Evolutionary conservation across 2,113 vertebrate species (phyloP).

Genomic region (Carollia perspicillata): DNA sequence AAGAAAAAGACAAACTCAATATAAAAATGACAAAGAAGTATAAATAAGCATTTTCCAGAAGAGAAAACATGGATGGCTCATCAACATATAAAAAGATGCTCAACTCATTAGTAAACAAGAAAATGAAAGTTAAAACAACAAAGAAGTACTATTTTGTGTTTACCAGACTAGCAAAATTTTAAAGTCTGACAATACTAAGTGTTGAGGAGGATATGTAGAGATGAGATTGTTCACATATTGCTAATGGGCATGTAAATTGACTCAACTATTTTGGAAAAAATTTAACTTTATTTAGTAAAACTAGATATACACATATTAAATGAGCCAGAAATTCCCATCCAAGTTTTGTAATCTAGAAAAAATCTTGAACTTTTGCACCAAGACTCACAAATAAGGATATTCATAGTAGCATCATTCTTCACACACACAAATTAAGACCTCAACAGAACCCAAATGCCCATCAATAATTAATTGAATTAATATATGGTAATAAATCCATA

Average conservation of each 20-base stretch:
- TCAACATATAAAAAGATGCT: not conserved
- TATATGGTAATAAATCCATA: not conserved
- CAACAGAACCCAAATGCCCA: not conserved
- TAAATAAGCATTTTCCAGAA: not conserved
- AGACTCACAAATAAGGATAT: not conserved
- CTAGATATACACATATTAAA: not conserved
- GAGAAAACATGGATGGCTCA: not conserved
- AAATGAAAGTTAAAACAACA: constrained; percentile 15
- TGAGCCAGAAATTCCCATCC: not conserved
- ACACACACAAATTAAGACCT: not conserved
- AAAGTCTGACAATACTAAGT: not conserved
- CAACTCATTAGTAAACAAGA: not conserved
- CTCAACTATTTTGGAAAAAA: not conserved
- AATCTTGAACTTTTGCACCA: not conserved
- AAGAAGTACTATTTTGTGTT: not conserved
- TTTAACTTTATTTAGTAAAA: constrained; percentile 13
- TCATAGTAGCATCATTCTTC: not conserved
- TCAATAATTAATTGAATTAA: not conserved
- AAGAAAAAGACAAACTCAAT: not conserved
- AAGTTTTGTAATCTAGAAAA: constrained; percentile 10
- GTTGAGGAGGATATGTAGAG: not conserved
- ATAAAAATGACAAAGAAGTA: not conserved
- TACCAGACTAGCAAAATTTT: not conserved
- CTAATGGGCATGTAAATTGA: not conserved
- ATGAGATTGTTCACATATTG: not conserved